Conservation (phyloP, 2,113 vertebrate genomes). For the Corythaixoides concolor region DNA sequence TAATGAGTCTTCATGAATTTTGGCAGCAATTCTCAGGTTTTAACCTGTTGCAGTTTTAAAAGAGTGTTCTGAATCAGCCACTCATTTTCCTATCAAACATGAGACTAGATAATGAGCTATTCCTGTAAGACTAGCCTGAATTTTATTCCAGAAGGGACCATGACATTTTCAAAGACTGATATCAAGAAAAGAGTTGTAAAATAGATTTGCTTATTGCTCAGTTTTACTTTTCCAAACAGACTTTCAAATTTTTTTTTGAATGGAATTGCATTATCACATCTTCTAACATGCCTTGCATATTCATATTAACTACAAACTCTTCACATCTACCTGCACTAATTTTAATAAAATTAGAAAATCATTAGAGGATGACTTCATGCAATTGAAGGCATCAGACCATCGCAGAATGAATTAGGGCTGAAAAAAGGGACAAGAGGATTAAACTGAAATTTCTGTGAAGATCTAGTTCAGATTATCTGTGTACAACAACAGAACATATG, state of each 20-base stretch:
- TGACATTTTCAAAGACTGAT: background rate
- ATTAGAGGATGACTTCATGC: background rate
- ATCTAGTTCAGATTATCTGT: background rate
- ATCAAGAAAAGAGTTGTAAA: background rate
- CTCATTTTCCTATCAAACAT: background rate
- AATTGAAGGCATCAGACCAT: background rate
- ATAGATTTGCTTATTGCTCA: background rate
- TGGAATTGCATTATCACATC: background rate
- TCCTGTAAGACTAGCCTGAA: background rate
- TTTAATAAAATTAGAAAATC: background rate
- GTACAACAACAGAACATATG: background rate
- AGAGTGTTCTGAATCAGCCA: background rate
- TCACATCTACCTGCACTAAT: background rate
- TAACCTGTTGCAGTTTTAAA: background rate
- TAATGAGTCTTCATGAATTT: background rate
- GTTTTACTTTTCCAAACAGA: background rate
- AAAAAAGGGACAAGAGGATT: background rate
- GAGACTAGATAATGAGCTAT: background rate
- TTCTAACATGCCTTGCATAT: background rate
- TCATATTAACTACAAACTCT: background rate
- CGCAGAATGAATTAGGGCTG: background rate
- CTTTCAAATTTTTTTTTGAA: background rate
- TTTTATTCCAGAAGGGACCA: background rate
- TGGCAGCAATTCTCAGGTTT: background rate
- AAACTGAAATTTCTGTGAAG: background rate